Evolutionary conservation across 2,797 vertebrate species (phyloP), one percentile per base, ranked within the genome.

Genomic region (Valencia hispanica): DNA sequence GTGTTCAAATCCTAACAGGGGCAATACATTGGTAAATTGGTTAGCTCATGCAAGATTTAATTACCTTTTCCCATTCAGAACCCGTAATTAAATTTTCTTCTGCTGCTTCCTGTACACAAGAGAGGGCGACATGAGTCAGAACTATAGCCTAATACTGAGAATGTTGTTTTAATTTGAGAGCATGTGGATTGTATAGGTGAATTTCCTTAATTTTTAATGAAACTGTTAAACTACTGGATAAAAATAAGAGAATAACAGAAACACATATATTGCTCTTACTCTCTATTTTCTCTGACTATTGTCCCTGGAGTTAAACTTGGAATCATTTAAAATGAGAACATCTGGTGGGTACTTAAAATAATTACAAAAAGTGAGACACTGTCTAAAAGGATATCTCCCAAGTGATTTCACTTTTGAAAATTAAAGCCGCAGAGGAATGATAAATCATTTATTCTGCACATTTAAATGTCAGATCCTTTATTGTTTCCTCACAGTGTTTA

Each of bases 21-120:
- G 86, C 78, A 89, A 92, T 93, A 90, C 75, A 90, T 90, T 91
- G 89, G 83, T 92, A 94, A 94, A 87, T 93, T 79, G 89, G 88
- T 95, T 95, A 96, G 94, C 92, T 94, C 89, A 89, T 92, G 91
- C 91, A 85, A 93, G 95, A 97, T 97, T 96, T 91, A 95, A 96
- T 97, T 97, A 97, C 95, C 91, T 92, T 85, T 92, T 92, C 92
- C 91, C 92, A 93, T 94, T 88, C 95, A 93, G 93, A 84, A 75
- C 88, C 87, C 87, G 93, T 96, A 97, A 98, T 96, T 92, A 88
- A 96, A 96, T 98, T 97, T 96, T 88, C 83, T 68, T 92, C 90
- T 90, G 89, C 93, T 91, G 94, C 95, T 97, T 97, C 96, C 96
- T 96, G 94, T 94, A 95, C 30, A 53, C 30, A 81, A 75, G 14